Evolutionary conservation across 2,888 invertebrate genomes (phyloP), one percentile per base, ranked within the genome.

Genomic region (Macaria notata): DNA sequence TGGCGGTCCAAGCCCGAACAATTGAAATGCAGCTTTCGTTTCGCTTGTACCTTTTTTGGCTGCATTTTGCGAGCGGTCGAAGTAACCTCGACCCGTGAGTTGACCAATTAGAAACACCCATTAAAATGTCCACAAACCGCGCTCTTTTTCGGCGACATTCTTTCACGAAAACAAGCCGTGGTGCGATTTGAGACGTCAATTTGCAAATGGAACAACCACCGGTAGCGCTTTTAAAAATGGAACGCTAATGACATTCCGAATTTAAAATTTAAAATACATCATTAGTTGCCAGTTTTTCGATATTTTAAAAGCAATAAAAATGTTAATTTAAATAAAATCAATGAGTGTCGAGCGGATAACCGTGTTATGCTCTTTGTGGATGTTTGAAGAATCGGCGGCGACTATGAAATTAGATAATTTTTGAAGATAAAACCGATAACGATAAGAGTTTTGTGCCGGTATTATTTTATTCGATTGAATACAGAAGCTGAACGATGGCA

Each of bases 91-190:
- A 79, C 77, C 80, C 64, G 70, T 71, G 72, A 75, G 78, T 78
- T 85, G 83, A 81, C 87, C 88, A 87, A 88, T 89, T 88, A 86
- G 89, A 82, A 76, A 83, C 85, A 84, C 73, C 82, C 81, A 86
- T 87, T 87, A 87, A 84, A 85, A 79, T 72, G 66, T 79, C 83
- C 74, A 72, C 75, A 73, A 75, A 74, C 65, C 72, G 68, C 73
- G 75, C 68, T 73, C 76, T 70, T 77, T 82, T 83, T 80, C 78
- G 78, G 73, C 75, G 77, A 86, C 88, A 88, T 88, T 88, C 86
- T 72, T 82, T 83, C 86, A 86, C 88, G 85, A 82, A 84, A 83
- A 80, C 81, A 71, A 80, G 75, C 76, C 76, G 76, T 79, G 76
- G 76, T 79, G 76, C 78, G 78, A 79, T 83, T 84, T 76, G 72